Base-by-base conservation (phyloP, 2,797 vertebrate genomes). In the Trichosurus vulpecula region DNA sequence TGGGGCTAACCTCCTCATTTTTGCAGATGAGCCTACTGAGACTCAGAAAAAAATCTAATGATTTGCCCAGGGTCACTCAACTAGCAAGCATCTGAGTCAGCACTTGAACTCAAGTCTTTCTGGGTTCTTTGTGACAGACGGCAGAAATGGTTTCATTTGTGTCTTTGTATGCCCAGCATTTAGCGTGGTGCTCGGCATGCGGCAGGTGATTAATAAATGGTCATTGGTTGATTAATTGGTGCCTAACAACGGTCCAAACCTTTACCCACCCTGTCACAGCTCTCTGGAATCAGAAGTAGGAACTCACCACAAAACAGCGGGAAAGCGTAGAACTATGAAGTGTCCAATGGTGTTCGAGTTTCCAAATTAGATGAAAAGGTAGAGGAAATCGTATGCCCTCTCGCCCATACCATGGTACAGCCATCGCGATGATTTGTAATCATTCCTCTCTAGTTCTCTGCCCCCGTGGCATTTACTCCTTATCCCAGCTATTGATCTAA, bases 401-500 rank as follows among this genome's bases (percentile, higher is more conserved):
- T 3, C 58, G 94, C 97, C 95, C 92, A 91, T 57, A 74, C 98
- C 90, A 29, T 52, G 57, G 95, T 96, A 95, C 95, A 95, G 97
- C 97, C 98, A 97, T 96, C 0, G 12, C 56, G 66, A 94, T 95
- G 97, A 97, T 96, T 95, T 95, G 96, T 97, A 98, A 97, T 98
- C 97, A 97, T 98, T 98, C 96, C 95, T 97, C 98, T 97, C 97
- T 96, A 96, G 97, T 54, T 97, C 96, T 96, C 96, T 97, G 97
- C 97, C 98, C 97, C 96, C 94, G 94, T 98, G 96, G 94, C 97
- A 98, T 97, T 98, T 98, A 97, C 97, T 97, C 96, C 97, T 98
- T 97, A 96, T 95, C 94, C 96, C 96, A 96, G 97, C 97, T 98
- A 98, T 98, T 97, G 97, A 98, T 97, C 97, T 98, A 98, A 97